Percentiles rank a stretch among this genome's conserved stretches.
These are phyloP conservation scores for Sebastes matsubarae DNA, from an alignment of 2,797 vertebrate species.

Conservation along the genomic window DNA sequence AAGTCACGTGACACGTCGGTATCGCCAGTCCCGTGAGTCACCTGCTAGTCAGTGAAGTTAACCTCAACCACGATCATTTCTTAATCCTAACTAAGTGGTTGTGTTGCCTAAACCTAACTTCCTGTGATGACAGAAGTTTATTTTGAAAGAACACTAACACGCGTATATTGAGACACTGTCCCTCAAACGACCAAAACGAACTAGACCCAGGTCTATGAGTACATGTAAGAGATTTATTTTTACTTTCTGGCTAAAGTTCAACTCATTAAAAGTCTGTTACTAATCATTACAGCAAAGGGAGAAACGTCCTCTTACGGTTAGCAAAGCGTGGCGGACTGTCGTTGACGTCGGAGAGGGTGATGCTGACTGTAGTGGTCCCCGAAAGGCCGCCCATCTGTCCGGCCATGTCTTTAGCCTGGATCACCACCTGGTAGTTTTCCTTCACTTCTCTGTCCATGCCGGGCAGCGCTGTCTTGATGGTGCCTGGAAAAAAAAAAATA, in stretches of 20 bases:
- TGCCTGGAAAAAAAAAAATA: constrained; percentile 76
- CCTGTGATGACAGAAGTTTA: too few relatives aligned
- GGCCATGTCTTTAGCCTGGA: constrained; percentile 99
- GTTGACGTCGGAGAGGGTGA: constrained; percentile 94
- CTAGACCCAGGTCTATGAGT: too few relatives aligned
- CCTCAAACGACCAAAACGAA: too few relatives aligned
- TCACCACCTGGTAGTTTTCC: constrained; percentile 96
- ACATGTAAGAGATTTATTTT: not conserved
- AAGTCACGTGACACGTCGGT: too few relatives aligned
- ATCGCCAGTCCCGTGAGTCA: too few relatives aligned
- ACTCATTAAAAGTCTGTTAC: not conserved
- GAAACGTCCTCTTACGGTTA: constrained; percentile 85
- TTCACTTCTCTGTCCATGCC: constrained; percentile 97
- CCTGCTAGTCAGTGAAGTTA: too few relatives aligned
- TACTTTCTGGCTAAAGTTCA: not conserved
- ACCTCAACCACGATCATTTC: too few relatives aligned
- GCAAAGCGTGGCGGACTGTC: constrained; percentile 95
- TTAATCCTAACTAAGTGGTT: too few relatives aligned
- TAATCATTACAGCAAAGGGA: not conserved
- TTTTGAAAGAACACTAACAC: too few relatives aligned
- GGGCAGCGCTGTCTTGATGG: constrained; percentile 95
- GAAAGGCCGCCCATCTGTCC: constrained; percentile 98
- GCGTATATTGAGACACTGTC: too few relatives aligned
- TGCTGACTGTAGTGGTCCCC: constrained; percentile 94
- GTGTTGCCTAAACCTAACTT: too few relatives aligned